phyloP scores from a whole-genome alignment of 1,140 invertebrate species.

The Dufourea novaeangliae region DNA sequence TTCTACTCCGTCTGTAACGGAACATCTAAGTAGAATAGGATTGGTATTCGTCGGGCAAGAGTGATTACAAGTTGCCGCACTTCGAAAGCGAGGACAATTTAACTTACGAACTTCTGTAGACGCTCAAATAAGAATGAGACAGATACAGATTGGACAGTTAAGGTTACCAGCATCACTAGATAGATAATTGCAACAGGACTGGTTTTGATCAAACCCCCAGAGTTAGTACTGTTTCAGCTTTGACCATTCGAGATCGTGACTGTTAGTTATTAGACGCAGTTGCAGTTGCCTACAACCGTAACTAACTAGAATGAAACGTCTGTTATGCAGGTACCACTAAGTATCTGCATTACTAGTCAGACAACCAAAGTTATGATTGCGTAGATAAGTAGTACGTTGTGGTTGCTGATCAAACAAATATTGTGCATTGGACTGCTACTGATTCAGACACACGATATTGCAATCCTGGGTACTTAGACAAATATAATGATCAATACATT shows the following conservation, averaged over 20 bases:
- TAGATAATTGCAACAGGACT: background rate
- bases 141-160: background rate
- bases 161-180: background rate
- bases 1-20: background rate
- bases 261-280: background rate
- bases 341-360: background rate
- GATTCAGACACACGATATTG: background rate
- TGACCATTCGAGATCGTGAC: no score
- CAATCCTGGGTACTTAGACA: background rate
- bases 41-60: background rate
- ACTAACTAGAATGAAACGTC: no score
- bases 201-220: no score
- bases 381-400: background rate
- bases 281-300: no score
- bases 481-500: background rate
- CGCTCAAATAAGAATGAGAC: background rate
- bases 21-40: background rate
- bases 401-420: background rate
- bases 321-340: no score
- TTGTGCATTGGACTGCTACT: background rate
- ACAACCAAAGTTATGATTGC: background rate
- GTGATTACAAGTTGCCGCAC: background rate
- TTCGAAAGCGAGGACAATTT: background rate
- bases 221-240: no score
- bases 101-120: constrained; percentile 1